A percentile compares a stretch with the other conserved stretches of the same genome.
Evolutionary conservation across 2,113 vertebrate species (phyloP).

Genomic region (Kryptolebias marmoratus): DNA sequence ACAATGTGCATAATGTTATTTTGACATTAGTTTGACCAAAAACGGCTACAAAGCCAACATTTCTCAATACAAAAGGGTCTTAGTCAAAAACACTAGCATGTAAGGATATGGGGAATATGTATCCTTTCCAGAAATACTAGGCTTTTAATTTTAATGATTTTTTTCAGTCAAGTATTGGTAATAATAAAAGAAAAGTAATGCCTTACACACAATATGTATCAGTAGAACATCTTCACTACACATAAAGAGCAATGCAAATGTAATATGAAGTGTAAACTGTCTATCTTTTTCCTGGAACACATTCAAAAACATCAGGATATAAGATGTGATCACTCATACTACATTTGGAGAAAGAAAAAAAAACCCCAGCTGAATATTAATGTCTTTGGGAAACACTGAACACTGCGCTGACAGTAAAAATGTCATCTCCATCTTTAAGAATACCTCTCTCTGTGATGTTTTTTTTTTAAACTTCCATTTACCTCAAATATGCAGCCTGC

Average conservation of each 20-base stretch:
- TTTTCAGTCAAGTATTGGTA: background rate
- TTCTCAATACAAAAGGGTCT: too few relatives aligned
- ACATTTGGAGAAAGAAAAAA: constrained; percentile 47
- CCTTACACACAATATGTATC: constrained; percentile 39
- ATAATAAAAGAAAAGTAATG: constrained; percentile 6
- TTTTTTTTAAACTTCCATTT: constrained; percentile 21
- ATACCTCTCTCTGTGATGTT: constrained; percentile 41
- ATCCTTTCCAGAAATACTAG: too few relatives aligned
- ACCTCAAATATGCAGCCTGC: constrained; percentile 72
- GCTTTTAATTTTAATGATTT: background rate
- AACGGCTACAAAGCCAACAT: too few relatives aligned
- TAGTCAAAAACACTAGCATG: too few relatives aligned
- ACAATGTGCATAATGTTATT: too few relatives aligned
- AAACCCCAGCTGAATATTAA: constrained; percentile 38
- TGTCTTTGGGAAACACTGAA: constrained; percentile 52
- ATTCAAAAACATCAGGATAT: constrained; percentile 53
- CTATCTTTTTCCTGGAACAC: constrained; percentile 46
- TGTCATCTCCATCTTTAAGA: constrained; percentile 68
- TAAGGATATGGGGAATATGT: too few relatives aligned
- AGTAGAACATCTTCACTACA: background rate
- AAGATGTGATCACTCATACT: constrained; percentile 48
- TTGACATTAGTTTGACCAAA: too few relatives aligned
- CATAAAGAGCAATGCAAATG: constrained; percentile 21
- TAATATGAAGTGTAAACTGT: constrained; percentile 32
- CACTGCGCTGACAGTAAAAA: constrained; percentile 60